A percentile compares a stretch with the other conserved stretches of the same genome.
These are phyloP conservation scores for Lycopodina hypogea DNA, from an alignment of 37 sponge, comb jelly and placozoan genomes.

Conservation along the genomic window DNA sequence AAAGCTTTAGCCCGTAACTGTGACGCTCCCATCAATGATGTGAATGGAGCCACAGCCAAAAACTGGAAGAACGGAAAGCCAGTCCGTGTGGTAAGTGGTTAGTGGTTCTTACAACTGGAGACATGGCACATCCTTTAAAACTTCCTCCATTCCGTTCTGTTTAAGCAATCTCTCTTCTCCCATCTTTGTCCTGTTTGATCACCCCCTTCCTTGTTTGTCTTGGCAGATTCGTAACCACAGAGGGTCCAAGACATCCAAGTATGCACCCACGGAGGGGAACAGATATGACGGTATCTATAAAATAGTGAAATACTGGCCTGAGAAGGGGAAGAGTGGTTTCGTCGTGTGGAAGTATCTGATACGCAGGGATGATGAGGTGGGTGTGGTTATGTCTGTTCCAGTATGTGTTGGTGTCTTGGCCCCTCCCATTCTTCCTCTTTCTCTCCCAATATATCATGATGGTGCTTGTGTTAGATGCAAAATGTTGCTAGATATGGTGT, in stretches of 20 bases:
- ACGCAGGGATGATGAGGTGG: slow-evolving; percentile 75
- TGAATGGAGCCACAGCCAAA: slow-evolving; percentile 75
- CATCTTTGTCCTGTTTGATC: too few relatives aligned
- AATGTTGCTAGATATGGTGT: too few relatives aligned
- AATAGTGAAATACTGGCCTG: slow-evolving; percentile 94
- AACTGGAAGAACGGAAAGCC: slow-evolving; percentile 87
- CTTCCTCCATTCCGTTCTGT: too few relatives aligned
- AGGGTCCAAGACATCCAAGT: slow-evolving; percentile 74
- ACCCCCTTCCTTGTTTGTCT: too few relatives aligned
- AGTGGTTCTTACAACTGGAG: too few relatives aligned
- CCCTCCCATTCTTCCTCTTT: too few relatives aligned
- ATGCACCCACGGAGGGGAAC: slow-evolving; percentile 87
- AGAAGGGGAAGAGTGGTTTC: slow-evolving; percentile 71
- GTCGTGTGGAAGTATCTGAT: slow-evolving; percentile 86
- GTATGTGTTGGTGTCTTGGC: too few relatives aligned
- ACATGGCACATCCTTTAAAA: too few relatives aligned
- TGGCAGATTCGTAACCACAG: slow-evolving; percentile 79
- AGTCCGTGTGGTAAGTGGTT: slow-evolving; percentile 84
- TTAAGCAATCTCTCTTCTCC: too few relatives aligned
- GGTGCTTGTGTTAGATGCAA: too few relatives aligned
- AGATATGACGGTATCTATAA: slow-evolving; percentile 95
- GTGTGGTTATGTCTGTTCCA: too few relatives aligned
- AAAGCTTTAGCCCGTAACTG: slow-evolving; percentile 87
- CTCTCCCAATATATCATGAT: too few relatives aligned
- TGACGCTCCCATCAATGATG: slow-evolving; percentile 70